These are phyloP conservation scores for Cheilosia variabilis DNA, from an alignment of 2,888 invertebrate species.

Conservation along the genomic window DNA sequence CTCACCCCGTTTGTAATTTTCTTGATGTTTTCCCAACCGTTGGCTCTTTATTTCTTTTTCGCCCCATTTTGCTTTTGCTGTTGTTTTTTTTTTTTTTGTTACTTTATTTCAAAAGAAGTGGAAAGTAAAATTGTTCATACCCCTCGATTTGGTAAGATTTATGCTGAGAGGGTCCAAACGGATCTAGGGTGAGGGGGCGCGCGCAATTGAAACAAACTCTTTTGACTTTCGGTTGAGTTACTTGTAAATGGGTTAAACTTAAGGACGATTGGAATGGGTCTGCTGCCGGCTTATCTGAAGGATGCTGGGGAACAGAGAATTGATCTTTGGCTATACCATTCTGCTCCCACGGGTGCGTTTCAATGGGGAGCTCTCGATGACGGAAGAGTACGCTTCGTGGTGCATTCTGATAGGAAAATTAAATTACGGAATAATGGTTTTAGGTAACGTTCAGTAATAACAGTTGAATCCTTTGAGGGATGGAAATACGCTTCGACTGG, in stretches of 20 bases:
- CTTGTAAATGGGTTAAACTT: constrained; percentile 73
- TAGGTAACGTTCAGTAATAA: constrained; percentile 11
- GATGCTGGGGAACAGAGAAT: constrained; percentile 46
- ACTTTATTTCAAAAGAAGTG: constrained; percentile 44
- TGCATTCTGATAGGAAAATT: constrained; percentile 61
- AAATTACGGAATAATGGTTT: constrained; percentile 61
- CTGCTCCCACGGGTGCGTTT: constrained; percentile 34
- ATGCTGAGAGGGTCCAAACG: constrained; percentile 40
- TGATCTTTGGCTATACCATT: not conserved
- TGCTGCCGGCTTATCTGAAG: constrained; percentile 49
- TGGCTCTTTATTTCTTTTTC: constrained; percentile 69
- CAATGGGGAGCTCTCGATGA: constrained; percentile 39
- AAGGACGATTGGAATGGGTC: constrained; percentile 69
- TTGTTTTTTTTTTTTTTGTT: constrained; percentile 34
- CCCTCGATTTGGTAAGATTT: constrained; percentile 55
- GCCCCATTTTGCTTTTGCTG: constrained; percentile 63
- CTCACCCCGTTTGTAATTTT: constrained; percentile 27
- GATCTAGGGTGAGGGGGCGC: constrained; percentile 8
- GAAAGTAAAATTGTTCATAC: constrained; percentile 50
- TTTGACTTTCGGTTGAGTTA: constrained; percentile 66
- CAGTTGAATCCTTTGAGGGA: not conserved
- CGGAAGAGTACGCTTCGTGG: constrained; percentile 27
- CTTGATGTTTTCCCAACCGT: constrained; percentile 66
- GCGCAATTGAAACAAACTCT: constrained; percentile 44
- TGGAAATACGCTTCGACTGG: not conserved